Base-by-base conservation (phyloP, 2,888 invertebrate genomes). In the Taphrorychus bicolor region DNA sequence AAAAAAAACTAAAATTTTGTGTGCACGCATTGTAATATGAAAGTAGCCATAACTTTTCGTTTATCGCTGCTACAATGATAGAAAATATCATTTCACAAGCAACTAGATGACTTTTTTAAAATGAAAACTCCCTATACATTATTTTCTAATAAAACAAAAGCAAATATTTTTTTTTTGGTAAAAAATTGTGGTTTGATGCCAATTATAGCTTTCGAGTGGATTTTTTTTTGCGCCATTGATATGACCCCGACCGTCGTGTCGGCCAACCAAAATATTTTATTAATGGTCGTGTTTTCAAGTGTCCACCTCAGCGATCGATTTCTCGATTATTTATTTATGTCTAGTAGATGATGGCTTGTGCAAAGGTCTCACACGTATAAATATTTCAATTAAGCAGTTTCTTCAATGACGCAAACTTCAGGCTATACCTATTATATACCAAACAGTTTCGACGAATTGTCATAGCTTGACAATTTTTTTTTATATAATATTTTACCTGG, bases 331-430 rank as follows among this genome's bases (percentile, higher is more conserved):
- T 66, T 41, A 66, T 59, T 59, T 22, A 59, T 24, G 22, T 45
- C 5, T 17, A 16, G 11, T 45, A 45, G 45, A 45, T 45, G 32
- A 45, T 45, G 45, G 45, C 45, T 16, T 16, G 17, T 49, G 60
- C 42, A 22, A 57, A 69, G 64, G 64, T 69, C 69, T 52, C 69
- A 69, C 69, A 52, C 16, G 45, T 51, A 69, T 69, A 45, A 69
- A 64, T 69, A 52, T 64, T 64, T 69, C 40, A 63, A 68, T 68
- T 68, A 21, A 21, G n/a, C 11, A 51, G 2, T 51, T 51, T 51
- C 19, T 51, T 51, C 51, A 51, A 51, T 59, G 59, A 59, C 59
- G 59, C 48, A 59, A 59, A 59, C 14, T 21, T 51, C 7, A 45
- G 45, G 45, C 17, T 45, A 45, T 2, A 32, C 3, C 32, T 1